Conservation (phyloP, 2,888 invertebrate genomes). For the Coelopa pilipes region DNA sequence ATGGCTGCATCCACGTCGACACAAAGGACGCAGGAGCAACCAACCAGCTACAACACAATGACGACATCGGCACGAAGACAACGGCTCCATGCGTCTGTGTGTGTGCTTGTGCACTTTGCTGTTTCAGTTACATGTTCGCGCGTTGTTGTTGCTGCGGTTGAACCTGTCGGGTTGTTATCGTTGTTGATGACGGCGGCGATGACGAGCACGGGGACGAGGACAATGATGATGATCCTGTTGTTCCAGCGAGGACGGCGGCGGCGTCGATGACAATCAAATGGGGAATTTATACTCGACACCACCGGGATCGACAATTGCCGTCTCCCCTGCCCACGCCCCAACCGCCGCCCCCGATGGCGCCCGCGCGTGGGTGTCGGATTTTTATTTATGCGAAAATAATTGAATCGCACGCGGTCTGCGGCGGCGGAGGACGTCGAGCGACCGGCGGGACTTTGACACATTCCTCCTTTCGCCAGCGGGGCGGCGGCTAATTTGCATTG, state of each 20-base stretch:
- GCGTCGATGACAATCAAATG: constrained; percentile 29
- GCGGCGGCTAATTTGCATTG: too few species aligned
- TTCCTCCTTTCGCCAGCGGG: too few species aligned
- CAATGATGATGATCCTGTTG: too few species aligned
- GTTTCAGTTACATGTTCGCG: background rate
- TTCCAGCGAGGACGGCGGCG: background rate
- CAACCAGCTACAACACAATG: background rate
- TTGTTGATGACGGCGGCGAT: too few species aligned
- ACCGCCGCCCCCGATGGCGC: background rate
- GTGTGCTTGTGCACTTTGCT: background rate
- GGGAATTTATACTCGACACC: constrained; percentile 26
- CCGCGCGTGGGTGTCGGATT: background rate
- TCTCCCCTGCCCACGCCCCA: too few species aligned
- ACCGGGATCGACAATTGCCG: constrained; percentile 1
- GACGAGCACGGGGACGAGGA: too few species aligned
- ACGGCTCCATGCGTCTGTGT: background rate
- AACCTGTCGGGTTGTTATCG: background rate
- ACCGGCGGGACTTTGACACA: too few species aligned
- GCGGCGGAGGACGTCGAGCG: too few species aligned
- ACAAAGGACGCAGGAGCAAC: background rate
- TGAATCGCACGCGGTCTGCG: constrained; percentile 6
- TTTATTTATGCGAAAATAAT: constrained; percentile 35
- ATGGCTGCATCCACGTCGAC: background rate
- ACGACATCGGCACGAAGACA: background rate
- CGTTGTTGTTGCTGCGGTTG: background rate